Base-by-base conservation (phyloP, 2,113 vertebrate genomes). In the Pterocles orientalis region DNA sequence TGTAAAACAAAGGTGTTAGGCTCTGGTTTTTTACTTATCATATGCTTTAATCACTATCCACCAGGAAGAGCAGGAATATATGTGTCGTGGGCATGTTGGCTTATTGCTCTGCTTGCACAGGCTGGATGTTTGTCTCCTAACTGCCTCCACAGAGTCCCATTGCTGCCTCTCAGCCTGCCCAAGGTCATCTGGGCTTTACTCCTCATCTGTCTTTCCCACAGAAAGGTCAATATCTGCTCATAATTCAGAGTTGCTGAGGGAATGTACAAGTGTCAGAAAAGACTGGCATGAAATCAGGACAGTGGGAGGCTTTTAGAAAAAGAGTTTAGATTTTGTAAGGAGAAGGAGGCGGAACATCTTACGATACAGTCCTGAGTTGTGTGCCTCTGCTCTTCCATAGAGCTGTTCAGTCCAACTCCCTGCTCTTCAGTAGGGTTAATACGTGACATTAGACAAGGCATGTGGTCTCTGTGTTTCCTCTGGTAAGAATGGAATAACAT, bases 1-100 rank as follows among this genome's bases (percentile, higher is more conserved):
- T 60, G 33, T 79, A 79, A 91, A 95, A 47, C 60, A 89, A 64
- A 84, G 25, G 9, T 92, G 12, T 65, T 90, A 39, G 33, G 16
- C 29, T 88, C 25, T 66, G 9, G 0, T 51, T 78, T 57, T 83
- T 86, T 45, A 50, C 21, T 70, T 86, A 31, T 8, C 14, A 6
- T 53, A 23, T 36, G 8, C 12, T 86, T 6, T 83, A 61, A 80
- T 83, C 17, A 34, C 43, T 58, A 29, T 34, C 39, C 69, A 43
- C 34, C 18, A 64, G 33, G 20, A 94, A 84, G 14, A 62, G 7
- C 18, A 72, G 65, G 92, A 66, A 78, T 66, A 13, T 0, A 13
- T 19, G 8, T 51, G 21, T 57, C 4, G 5, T 58, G 43, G 4
- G 13, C 41, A 14, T n/a, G 25, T 75, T 84, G 82, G 43, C 43